Base-by-base conservation (phyloP, 92 coral and sea anemone species). In the Meandrina meandrites region DNA sequence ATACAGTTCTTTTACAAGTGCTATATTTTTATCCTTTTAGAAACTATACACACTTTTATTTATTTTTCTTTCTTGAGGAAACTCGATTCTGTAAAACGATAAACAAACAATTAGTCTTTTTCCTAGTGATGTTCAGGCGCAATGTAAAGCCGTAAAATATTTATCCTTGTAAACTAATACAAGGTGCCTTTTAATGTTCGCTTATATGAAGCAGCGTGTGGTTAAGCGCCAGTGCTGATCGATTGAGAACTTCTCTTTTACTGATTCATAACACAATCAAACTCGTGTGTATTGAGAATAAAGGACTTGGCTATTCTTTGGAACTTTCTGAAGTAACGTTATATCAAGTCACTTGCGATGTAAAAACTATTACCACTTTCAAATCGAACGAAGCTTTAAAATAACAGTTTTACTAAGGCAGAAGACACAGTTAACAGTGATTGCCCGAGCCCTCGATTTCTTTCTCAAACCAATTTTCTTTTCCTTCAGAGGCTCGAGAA, bases 1-100 rank as follows among this genome's bases (percentile, higher is more conserved):
- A 80, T 45, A 47, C 27, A 75, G 11, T 76, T 53, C 35, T 54
- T 54, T 54, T 51, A 54, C 34, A 56, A 24, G 58, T 12, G 3
- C 0, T 19, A 57, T 71, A 71, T 14, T 31, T 53, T 22, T n/a
- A n/a, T 36, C 40, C 56, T 22, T 34, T 66, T 50, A 47, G 36
- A 75, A 54, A 62, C 45, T 74, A 28, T 17, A 35, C 22, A 24
- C n/a, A 75, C 72, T 27, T 0, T 45, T 62, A 66, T 58, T 88
- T 76, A 30, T 50, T 82, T 78, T 71, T 53, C 72, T 88, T 88
- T 34, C 91, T 88, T 40, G 91, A 37, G 16, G 70, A 78, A 86
- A 88, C 75, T 31, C 88, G 91, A 82, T 76, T 80, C 91, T 88
- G 82, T 1, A 75, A 72, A 82, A 75, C 5, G 10, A 68, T 62